Conservation (phyloP, 2,797 vertebrate genomes). For the Lepidocolaptes lacrymiger region DNA sequence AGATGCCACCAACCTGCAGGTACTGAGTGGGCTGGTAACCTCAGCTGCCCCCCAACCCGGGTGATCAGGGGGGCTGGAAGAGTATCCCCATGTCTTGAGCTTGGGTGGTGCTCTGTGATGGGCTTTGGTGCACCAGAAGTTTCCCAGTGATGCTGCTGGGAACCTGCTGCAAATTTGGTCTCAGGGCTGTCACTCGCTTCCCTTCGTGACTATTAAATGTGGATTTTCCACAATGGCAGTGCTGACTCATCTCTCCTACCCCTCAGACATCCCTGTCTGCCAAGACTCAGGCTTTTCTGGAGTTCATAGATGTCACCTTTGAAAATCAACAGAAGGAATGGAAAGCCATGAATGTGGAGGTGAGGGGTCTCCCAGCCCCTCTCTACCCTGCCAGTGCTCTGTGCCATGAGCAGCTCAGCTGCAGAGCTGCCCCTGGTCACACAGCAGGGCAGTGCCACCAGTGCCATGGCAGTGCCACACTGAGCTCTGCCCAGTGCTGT, state of each 20-base stretch:
- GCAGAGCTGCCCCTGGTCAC: background rate
- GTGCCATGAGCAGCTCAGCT: fast-evolving
- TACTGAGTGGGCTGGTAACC: constrained; percentile 29
- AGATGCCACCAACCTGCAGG: constrained; percentile 79
- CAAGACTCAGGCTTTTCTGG: background rate
- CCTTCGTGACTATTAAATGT: background rate
- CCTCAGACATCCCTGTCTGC: constrained; percentile 64
- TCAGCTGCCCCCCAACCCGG: background rate
- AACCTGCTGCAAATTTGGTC: background rate
- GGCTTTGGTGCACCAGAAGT: background rate
- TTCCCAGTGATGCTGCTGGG: background rate
- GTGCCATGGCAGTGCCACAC: background rate
- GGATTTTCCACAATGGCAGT: background rate
- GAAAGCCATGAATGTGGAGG: constrained; percentile 50
- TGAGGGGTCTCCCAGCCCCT: constrained; percentile 9
- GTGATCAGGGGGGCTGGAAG: background rate
- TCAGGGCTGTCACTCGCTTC: background rate
- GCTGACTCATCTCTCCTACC: background rate
- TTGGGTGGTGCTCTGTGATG: background rate
- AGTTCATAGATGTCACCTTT: constrained; percentile 43
- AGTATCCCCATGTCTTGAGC: fast-evolving
- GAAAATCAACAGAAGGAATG: constrained; percentile 61
- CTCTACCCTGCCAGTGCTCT: fast-evolving
- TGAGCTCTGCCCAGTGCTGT: background rate
- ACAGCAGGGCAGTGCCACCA: background rate